Evolutionary conservation across 2,888 invertebrate species (phyloP).

Genomic region (Hypselothyrea guttata): DNA sequence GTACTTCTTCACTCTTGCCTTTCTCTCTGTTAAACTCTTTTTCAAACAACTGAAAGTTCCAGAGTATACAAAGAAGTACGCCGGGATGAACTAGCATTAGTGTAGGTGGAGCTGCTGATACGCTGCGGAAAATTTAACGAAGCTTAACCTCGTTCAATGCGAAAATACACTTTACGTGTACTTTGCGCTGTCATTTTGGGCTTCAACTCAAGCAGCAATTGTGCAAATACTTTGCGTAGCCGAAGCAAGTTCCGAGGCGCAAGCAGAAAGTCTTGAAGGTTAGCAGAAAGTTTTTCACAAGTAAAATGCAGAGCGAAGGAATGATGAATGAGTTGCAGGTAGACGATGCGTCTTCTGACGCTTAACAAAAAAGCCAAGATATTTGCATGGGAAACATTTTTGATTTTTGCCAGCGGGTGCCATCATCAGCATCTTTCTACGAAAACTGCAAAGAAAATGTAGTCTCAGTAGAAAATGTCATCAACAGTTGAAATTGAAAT

Average conservation of each 20-base stretch:
- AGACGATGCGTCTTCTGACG: conserved; percentile 1
- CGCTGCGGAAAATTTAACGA: conserved; percentile 72
- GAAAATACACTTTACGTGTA: conserved; percentile 74
- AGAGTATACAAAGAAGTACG: conserved; percentile 6
- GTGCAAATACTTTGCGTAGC: conserved; percentile 73
- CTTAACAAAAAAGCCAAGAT: conserved; percentile 1
- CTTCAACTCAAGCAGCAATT: conserved; percentile 72
- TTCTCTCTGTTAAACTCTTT: too few species aligned
- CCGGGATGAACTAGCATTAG: background rate
- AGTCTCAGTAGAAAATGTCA: conserved; percentile 29
- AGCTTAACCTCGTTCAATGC: conserved; percentile 78
- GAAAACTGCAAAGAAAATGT: conserved; percentile 39
- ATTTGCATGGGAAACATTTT: conserved; percentile 48
- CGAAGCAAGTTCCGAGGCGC: background rate
- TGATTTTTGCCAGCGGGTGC: conserved; percentile 41
- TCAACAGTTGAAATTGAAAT: conserved; percentile 45
- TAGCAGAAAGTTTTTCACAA: conserved; percentile 45
- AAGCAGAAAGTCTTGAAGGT: background rate
- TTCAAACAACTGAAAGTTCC: background rate
- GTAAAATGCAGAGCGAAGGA: conserved; percentile 59
- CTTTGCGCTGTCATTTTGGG: conserved; percentile 77
- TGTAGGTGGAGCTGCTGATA: conserved; percentile 11
- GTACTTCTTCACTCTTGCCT: too few species aligned
- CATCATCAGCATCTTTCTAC: conserved; percentile 19
- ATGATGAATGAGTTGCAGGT: conserved; percentile 73